phyloP scores from a whole-genome alignment of 2,797 vertebrate genomes.

The Naso thynnoides region DNA sequence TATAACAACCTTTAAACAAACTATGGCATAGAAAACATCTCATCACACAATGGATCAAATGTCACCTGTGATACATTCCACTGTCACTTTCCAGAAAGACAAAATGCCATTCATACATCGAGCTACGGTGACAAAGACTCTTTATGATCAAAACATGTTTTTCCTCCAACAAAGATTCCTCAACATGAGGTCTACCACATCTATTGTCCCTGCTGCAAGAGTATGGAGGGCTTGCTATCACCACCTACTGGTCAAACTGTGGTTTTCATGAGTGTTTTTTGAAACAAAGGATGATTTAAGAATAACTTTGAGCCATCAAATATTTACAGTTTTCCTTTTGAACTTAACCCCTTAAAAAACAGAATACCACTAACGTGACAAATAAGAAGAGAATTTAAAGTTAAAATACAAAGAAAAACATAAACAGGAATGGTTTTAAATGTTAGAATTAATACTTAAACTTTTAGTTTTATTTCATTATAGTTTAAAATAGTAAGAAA shows the following conservation, averaged over 20 bases:
- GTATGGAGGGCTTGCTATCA: slow-evolving; percentile 31
- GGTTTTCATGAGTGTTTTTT: neutral
- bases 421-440: neutral
- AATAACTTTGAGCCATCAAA: slow-evolving; percentile 35
- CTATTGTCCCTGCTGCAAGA: slow-evolving; percentile 67
- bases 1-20: slow-evolving; percentile 21
- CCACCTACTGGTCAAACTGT: slow-evolving; percentile 71
- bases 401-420: neutral
- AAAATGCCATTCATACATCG: neutral
- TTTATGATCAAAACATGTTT: slow-evolving; percentile 80
- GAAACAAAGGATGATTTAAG: slow-evolving; percentile 76
- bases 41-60: neutral
- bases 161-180: slow-evolving; percentile 77
- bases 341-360: no score
- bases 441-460: neutral
- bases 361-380: neutral
- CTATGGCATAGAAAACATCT: neutral
- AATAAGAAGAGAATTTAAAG: neutral
- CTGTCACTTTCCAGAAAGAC: neutral
- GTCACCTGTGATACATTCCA: neutral
- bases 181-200: slow-evolving; percentile 59
- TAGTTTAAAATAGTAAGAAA: neutral
- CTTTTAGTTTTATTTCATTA: neutral
- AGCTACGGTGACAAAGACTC: slow-evolving; percentile 41
- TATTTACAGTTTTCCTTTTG: neutral